Evolutionary conservation across 2,113 vertebrate genomes (phyloP).

Genomic region (Lophius piscatorius): DNA sequence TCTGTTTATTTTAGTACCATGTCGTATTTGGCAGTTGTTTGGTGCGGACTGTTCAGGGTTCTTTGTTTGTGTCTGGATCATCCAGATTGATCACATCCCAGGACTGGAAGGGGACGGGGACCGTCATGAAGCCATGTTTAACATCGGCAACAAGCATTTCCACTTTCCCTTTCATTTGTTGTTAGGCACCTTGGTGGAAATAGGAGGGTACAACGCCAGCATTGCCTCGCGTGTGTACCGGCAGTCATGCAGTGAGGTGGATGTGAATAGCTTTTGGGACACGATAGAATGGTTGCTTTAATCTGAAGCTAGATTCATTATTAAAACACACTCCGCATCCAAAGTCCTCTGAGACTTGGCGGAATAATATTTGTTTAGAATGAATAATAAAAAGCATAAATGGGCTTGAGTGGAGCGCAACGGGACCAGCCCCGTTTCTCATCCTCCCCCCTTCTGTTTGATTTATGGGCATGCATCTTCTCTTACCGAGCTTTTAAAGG

Average conservation of each 20-base stretch:
- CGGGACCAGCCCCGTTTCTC: conserved; percentile 49
- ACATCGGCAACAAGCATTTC: conserved; percentile 24
- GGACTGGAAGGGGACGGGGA: neutral
- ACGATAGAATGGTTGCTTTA: conserved; percentile 56
- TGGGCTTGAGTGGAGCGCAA: conserved; percentile 55
- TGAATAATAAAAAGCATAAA: conserved; percentile 73
- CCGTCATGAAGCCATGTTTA: conserved; percentile 5
- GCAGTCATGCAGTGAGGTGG: conserved; percentile 38
- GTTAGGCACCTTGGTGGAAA: conserved; percentile 10
- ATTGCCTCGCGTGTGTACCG: conserved; percentile 46
- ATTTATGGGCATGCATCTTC: conserved; percentile 68
- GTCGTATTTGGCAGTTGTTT: conserved; percentile 5
- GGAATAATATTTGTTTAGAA: conserved; percentile 76
- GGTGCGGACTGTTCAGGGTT: conserved; percentile 1
- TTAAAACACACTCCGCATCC: conserved; percentile 63
- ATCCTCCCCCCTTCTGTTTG: conserved; percentile 54
- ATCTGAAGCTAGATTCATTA: conserved; percentile 65
- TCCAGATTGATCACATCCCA: conserved; percentile 7
- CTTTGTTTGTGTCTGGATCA: conserved; percentile 11
- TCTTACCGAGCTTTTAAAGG: conserved; percentile 79
- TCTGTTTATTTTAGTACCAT: conserved; percentile 18
- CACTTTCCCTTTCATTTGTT: conserved; percentile 42
- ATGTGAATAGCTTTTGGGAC: conserved; percentile 55
- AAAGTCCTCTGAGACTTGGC: conserved; percentile 65
- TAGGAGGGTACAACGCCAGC: conserved; percentile 17